These are phyloP conservation scores for Meleagris gallopavo DNA, from an alignment of 2,113 vertebrate genomes.

Conservation along the genomic window DNA sequence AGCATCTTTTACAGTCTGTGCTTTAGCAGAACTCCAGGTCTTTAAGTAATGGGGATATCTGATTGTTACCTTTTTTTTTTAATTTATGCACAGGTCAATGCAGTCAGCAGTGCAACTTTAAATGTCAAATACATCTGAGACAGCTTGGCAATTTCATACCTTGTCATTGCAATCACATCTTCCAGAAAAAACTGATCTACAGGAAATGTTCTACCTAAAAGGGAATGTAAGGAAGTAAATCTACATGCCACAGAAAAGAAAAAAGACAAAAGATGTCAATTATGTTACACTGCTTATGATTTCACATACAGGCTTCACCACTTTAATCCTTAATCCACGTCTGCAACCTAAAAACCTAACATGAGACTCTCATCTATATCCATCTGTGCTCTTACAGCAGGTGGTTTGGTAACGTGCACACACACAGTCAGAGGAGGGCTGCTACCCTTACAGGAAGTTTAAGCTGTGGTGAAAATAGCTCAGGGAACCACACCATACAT, in stretches of 20 bases:
- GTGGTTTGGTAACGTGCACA: not conserved
- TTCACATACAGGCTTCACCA: not conserved
- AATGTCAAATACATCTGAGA: not conserved
- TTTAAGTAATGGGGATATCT: not conserved
- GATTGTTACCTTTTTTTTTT: not conserved
- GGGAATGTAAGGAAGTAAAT: slow-evolving; percentile 13
- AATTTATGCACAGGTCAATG: not conserved
- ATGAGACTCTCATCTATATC: not conserved
- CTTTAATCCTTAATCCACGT: not conserved
- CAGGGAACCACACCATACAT: not conserved
- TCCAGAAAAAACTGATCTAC: slow-evolving; percentile 97
- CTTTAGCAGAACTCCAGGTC: not conserved
- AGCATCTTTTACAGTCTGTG: not conserved
- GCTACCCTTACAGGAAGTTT: not conserved
- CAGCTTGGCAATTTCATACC: slow-evolving; percentile 71
- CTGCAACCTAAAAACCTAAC: not conserved
- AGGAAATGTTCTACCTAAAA: slow-evolving; percentile 89
- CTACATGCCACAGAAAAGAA: not conserved
- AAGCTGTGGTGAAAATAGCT: not conserved
- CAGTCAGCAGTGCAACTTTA: not conserved
- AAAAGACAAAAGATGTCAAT: not conserved
- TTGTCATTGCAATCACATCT: slow-evolving; percentile 89
- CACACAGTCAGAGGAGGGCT: not conserved
- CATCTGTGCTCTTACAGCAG: not conserved
- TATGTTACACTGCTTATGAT: not conserved